Percentiles rank a stretch among this genome's conserved stretches.
Conservation (phyloP, 2,888 invertebrate genomes). For the Masnerella sp. region DNA sequence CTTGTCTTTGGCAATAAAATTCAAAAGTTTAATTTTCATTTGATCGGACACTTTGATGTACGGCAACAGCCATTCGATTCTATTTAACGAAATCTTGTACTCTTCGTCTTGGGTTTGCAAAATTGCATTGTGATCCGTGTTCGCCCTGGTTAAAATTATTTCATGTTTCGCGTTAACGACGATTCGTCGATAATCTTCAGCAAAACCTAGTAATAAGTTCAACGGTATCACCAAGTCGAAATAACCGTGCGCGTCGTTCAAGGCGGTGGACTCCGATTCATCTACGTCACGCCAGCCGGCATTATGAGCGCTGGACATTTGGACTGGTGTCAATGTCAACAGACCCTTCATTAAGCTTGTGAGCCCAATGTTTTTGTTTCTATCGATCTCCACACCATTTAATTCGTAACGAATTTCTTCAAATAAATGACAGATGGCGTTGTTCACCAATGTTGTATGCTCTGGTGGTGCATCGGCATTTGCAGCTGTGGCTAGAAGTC, state of each 20-base stretch:
- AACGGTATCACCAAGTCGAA: conserved; percentile 70
- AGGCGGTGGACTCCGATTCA: conserved; percentile 21
- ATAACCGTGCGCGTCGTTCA: conserved; percentile 52
- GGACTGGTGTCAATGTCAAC: conserved; percentile 46
- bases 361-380: conserved; percentile 27
- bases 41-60: conserved; percentile 6
- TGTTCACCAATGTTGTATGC: conserved; percentile 39
- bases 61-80: conserved; percentile 19
- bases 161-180: conserved; percentile 11
- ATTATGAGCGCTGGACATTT: conserved; percentile 56
- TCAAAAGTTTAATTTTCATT: conserved; percentile 7
- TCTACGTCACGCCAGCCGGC: conserved; percentile 62
- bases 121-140: conserved; percentile 6
- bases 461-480: conserved; percentile 5
- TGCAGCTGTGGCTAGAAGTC: conserved; percentile 3
- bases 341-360: conserved; percentile 58
- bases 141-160: conserved; percentile 10
- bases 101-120: not conserved
- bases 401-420: conserved; percentile 71
- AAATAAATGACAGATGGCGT: conserved; percentile 67
- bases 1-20: conserved; percentile 19
- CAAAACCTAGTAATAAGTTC: conserved; percentile 67
- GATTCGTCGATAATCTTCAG: not conserved
- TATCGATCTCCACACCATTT: conserved; percentile 70
- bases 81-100: conserved; percentile 5